phyloP scores from a whole-genome alignment of 2,888 invertebrate genomes.

The Notocelia uddmanniana region DNA sequence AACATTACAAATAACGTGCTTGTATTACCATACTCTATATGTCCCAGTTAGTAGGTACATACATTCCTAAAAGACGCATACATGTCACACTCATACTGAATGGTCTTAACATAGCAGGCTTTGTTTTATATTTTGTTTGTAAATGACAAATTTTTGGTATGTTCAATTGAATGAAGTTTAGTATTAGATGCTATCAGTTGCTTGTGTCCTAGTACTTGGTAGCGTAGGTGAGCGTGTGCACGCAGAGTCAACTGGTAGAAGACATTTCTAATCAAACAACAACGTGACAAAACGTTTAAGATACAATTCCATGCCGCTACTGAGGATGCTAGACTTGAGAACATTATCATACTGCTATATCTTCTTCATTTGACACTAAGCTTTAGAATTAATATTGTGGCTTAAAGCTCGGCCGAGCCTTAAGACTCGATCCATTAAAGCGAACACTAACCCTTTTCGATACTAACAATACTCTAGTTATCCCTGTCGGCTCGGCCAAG shows the following conservation, averaged over 20 bases:
- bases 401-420: too few species aligned
- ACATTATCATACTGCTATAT: neutral
- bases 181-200: slow-evolving; percentile 31
- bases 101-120: slow-evolving; percentile 31
- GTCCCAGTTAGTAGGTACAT: slow-evolving; percentile 34
- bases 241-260: neutral
- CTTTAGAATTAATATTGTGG: neutral
- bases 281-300: neutral
- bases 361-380: slow-evolving; percentile 8
- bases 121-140: slow-evolving; percentile 38
- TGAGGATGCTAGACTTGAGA: neutral
- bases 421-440: too few species aligned
- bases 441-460: too few species aligned
- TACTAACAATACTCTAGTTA: too few species aligned
- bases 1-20: slow-evolving; percentile 29
- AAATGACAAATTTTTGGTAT: slow-evolving; percentile 33
- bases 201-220: slow-evolving; percentile 5
- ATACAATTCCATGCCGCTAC: neutral
- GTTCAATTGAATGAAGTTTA: slow-evolving; percentile 20
- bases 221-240: neutral
- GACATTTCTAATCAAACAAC: neutral
- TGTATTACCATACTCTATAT: slow-evolving; percentile 29
- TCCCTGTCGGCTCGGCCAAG: too few species aligned
- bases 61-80: slow-evolving; percentile 33
- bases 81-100: slow-evolving; percentile 42